These are phyloP conservation scores for Acyrthosiphon pisum DNA, from an alignment of 1,140 invertebrate genomes.

Conservation along the genomic window DNA sequence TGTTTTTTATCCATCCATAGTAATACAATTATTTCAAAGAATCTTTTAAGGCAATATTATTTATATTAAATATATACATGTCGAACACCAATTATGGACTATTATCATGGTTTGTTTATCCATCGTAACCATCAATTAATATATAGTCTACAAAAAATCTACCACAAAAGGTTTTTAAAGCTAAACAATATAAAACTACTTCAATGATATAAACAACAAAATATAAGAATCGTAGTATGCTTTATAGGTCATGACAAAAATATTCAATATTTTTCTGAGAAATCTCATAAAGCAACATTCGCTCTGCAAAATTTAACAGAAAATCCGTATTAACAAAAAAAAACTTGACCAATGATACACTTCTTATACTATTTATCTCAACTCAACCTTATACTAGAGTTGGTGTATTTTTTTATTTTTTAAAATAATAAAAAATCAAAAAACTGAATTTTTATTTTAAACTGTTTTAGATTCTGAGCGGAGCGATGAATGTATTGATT, in stretches of 20 bases:
- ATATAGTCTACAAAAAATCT: not conserved
- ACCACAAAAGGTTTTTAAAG: not conserved
- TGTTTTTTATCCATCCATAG: not conserved
- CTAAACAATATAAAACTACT: not conserved
- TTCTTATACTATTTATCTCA: not conserved
- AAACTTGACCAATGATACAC: not conserved
- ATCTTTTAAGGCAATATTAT: not conserved
- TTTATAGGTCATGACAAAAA: not conserved
- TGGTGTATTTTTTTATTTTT: no score
- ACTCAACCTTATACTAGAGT: not conserved
- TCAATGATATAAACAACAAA: not conserved
- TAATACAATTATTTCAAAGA: constrained; percentile 7
- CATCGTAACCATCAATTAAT: not conserved
- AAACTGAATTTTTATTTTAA: no score
- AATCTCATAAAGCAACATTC: not conserved
- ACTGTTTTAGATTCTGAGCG: no score
- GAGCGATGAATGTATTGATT: no score
- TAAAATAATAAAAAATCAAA: no score
- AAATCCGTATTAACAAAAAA: not conserved
- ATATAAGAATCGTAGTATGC: not conserved
- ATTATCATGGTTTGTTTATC: not conserved
- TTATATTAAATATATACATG: not conserved
- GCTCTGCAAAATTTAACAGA: not conserved
- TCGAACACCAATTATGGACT: not conserved
- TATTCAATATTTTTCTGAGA: not conserved